These are phyloP conservation scores for Diabrotica virgifera DNA, from an alignment of 1,140 invertebrate species.

Conservation along the genomic window DNA sequence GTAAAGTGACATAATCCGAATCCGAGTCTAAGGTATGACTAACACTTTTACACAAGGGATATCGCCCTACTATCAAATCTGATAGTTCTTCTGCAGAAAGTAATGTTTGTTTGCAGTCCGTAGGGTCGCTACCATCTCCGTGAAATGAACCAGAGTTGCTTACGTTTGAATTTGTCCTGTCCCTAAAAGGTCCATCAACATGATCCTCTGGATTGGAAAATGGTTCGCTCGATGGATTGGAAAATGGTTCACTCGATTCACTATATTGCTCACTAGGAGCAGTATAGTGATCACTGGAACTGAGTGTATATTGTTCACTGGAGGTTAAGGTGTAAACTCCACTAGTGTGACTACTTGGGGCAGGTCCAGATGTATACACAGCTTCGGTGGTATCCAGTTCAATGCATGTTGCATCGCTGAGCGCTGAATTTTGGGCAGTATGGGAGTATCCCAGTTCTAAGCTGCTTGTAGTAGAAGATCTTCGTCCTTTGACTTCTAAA, in stretches of 20 bases:
- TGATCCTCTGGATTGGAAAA: conserved; percentile 48
- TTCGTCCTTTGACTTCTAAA: conserved; percentile 56
- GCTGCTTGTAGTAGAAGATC: conserved; percentile 69
- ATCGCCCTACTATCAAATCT: conserved; percentile 76
- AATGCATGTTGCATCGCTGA: conserved; percentile 60
- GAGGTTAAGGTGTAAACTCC: conserved; percentile 74
- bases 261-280: conserved; percentile 44
- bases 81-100: conserved; percentile 77
- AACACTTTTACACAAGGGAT: conserved; percentile 75
- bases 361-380: conserved; percentile 53
- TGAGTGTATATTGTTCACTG: conserved; percentile 55
- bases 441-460: conserved; percentile 77
- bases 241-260: conserved; percentile 41
- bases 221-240: conserved; percentile 43
- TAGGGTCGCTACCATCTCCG: conserved; percentile 81
- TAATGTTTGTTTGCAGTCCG: conserved; percentile 69
- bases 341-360: conserved; percentile 69
- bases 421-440: conserved; percentile 75
- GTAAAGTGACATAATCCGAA: conserved; percentile 82
- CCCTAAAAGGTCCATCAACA: conserved; percentile 57
- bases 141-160: conserved; percentile 73
- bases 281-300: conserved; percentile 39
- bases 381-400: conserved; percentile 46
- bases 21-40: conserved; percentile 81
- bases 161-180: conserved; percentile 71